Conservation (phyloP, 2,888 invertebrate species). For the Microctonus hyperodae region DNA sequence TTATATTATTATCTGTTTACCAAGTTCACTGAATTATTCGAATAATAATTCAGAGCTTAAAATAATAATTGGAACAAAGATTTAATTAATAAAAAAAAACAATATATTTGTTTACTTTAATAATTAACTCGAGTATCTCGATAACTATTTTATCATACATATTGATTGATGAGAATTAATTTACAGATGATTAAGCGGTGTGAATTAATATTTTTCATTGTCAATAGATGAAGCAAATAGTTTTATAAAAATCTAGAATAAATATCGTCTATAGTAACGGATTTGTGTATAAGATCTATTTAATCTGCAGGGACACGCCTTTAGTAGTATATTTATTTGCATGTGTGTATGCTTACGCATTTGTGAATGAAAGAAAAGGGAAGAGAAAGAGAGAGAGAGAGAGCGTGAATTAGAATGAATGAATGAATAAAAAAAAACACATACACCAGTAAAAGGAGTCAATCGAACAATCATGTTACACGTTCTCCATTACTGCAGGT, state of each 20-base stretch:
- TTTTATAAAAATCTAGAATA: not conserved
- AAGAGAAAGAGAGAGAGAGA: not conserved
- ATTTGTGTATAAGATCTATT: conserved; percentile 1
- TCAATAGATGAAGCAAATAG: not conserved
- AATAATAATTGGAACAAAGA: too few species aligned
- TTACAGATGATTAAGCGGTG: too few species aligned
- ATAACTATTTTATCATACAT: too few species aligned
- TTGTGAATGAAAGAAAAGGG: too few species aligned
- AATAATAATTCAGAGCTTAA: too few species aligned
- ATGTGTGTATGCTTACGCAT: not conserved
- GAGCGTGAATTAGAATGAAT: not conserved
- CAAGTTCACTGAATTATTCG: too few species aligned
- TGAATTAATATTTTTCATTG: conserved; percentile 10
- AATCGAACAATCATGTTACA: conserved; percentile 8
- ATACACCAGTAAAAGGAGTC: not conserved
- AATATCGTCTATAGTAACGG: not conserved
- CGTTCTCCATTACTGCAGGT: conserved; percentile 3
- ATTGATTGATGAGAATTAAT: conserved; percentile 2
- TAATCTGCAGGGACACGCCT: conserved; percentile 21
- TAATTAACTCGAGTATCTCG: too few species aligned
- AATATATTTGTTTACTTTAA: too few species aligned
- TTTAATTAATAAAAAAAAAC: too few species aligned
- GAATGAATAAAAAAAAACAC: not conserved
- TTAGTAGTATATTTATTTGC: not conserved
- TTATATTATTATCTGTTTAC: too few species aligned